A percentile compares a stretch with the other conserved stretches of the same genome.
Conservation (phyloP, 2,888 invertebrate genomes). For the Pyrgus malvae region DNA sequence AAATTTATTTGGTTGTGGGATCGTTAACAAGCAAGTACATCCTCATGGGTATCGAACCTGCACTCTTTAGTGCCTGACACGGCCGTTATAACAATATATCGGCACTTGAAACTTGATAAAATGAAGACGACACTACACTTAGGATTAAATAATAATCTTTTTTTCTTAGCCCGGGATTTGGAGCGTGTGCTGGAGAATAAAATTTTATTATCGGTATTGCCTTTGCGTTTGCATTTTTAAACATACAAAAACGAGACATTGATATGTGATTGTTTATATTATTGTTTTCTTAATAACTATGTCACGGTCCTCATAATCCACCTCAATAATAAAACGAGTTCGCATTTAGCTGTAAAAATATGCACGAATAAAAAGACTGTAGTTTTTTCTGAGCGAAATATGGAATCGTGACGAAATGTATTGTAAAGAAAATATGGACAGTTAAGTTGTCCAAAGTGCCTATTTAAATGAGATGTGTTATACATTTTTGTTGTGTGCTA, state of each 20-base stretch:
- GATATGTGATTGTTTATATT: conserved; percentile 60
- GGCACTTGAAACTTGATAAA: conserved; percentile 76
- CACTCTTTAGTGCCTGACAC: conserved; percentile 72
- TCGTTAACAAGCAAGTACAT: conserved; percentile 80
- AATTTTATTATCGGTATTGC: conserved; percentile 56
- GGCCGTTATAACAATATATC: conserved; percentile 79
- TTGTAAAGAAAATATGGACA: background rate
- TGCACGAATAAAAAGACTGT: conserved; percentile 22
- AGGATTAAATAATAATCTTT: conserved; percentile 75
- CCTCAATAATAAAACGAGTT: conserved; percentile 38
- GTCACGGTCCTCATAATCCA: conserved; percentile 48
- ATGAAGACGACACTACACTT: conserved; percentile 77
- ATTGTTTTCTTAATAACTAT: conserved; percentile 59
- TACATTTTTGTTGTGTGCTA: background rate
- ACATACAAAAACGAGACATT: conserved; percentile 52
- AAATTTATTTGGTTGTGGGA: conserved; percentile 80
- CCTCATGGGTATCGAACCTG: conserved; percentile 73
- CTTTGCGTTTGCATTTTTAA: conserved; percentile 51
- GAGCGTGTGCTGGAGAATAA: conserved; percentile 58
- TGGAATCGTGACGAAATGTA: background rate
- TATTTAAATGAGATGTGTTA: background rate
- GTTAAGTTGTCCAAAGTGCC: background rate
- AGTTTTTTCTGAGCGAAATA: conserved; percentile 12
- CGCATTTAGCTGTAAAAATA: conserved; percentile 35
- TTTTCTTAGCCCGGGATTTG: conserved; percentile 46